Percentiles rank a stretch among this genome's conserved stretches.
Evolutionary conservation across 2,888 invertebrate species (phyloP).

Genomic region (Cartodere bifasciata): DNA sequence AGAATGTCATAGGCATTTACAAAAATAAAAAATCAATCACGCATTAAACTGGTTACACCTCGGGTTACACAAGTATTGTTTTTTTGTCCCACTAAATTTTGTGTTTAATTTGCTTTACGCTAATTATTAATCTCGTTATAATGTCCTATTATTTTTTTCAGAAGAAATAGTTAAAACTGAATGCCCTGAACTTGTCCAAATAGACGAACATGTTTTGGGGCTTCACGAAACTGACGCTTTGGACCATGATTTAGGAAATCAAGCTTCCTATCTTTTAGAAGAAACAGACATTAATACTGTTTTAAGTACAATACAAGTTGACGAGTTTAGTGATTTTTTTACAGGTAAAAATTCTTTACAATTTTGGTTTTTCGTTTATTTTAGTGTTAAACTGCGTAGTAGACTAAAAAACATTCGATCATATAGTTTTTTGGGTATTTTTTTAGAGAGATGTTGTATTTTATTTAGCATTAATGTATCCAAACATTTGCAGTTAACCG

Average conservation of each 20-base stretch:
- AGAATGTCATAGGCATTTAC: too few relatives aligned
- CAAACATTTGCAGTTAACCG: conserved; percentile 49
- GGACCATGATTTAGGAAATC: conserved; percentile 49
- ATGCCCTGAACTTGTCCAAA: conserved; percentile 31
- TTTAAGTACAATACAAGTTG: conserved; percentile 63
- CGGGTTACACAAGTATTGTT: too few relatives aligned
- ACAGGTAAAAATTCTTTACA: conserved; percentile 38
- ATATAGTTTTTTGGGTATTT: too few relatives aligned
- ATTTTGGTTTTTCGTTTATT: not conserved
- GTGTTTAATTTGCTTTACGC: too few relatives aligned
- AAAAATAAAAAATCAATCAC: too few relatives aligned
- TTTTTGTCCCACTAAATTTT: too few relatives aligned
- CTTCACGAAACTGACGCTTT: conserved; percentile 46
- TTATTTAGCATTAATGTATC: not conserved
- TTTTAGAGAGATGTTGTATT: conserved; percentile 3
- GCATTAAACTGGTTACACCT: too few relatives aligned
- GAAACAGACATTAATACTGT: conserved; percentile 67
- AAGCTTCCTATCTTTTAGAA: conserved; percentile 52
- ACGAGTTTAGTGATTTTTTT: conserved; percentile 73
- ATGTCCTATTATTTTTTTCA: too few relatives aligned
- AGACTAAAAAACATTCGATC: too few relatives aligned
- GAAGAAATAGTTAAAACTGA: conserved; percentile 20
- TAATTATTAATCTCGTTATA: too few relatives aligned
- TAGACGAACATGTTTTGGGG: conserved; percentile 44
- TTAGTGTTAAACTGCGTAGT: too few relatives aligned